Percentiles rank a stretch among this genome's conserved stretches.
These are phyloP conservation scores for Timema podura DNA, from an alignment of 2,888 invertebrate genomes.

Conservation along the genomic window DNA sequence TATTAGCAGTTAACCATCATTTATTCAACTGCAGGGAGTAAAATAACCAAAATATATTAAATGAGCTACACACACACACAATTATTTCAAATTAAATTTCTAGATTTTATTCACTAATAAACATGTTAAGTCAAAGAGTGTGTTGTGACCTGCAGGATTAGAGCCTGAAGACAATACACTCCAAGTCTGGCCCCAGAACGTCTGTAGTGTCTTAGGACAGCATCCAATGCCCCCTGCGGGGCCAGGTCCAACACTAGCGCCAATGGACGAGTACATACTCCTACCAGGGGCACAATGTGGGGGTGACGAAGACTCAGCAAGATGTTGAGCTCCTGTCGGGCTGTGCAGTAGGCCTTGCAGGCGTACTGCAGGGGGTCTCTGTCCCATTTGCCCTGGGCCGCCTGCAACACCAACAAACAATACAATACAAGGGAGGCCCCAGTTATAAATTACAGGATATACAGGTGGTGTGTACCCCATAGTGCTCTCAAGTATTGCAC, in stretches of 20 bases:
- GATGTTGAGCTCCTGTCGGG: constrained; percentile 90
- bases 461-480: too few relatives aligned
- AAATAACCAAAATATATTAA: too few relatives aligned
- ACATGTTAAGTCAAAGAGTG: background rate
- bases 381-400: constrained; percentile 86
- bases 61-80: background rate
- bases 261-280: constrained; percentile 84
- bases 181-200: constrained; percentile 79
- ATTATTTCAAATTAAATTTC: background rate
- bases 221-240: constrained; percentile 86
- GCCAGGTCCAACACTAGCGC: constrained; percentile 87
- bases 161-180: constrained; percentile 73
- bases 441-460: too few relatives aligned
- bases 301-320: constrained; percentile 79
- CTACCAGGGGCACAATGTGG: constrained; percentile 88
- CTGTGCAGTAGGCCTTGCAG: constrained; percentile 94
- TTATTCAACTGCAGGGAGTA: too few relatives aligned
- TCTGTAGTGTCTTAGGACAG: constrained; percentile 76
- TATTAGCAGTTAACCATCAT: too few relatives aligned
- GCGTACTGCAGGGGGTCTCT: constrained; percentile 88
- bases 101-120: constrained; percentile 6
- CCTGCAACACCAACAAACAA: constrained; percentile 43
- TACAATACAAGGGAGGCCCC: background rate
- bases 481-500: too few relatives aligned
- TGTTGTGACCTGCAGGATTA: constrained; percentile 70